These are phyloP conservation scores for Drosophila novamexicana DNA, from an alignment of 1,140 invertebrate species.

Conservation along the genomic window DNA sequence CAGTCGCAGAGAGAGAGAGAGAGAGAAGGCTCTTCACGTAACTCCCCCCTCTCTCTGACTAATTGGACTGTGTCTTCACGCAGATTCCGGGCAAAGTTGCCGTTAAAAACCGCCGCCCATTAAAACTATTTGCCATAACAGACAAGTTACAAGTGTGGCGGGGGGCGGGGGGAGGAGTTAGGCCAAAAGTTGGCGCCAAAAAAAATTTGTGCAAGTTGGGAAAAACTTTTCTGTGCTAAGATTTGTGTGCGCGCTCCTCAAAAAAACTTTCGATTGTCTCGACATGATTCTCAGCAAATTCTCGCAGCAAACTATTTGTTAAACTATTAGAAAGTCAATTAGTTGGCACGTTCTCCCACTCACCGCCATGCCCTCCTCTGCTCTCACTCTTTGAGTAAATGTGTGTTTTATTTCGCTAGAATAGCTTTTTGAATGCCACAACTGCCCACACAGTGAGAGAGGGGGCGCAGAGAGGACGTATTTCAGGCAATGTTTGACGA, in stretches of 20 bases:
- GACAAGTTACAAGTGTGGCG: conserved; percentile 38
- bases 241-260: conserved; percentile 44
- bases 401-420: conserved; percentile 3
- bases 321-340: conserved; percentile 75
- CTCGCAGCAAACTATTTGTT: conserved; percentile 54
- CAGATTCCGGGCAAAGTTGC: conserved; percentile 35
- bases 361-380: neutral
- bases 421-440: conserved; percentile 3
- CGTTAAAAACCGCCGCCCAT: conserved; percentile 73
- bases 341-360: conserved; percentile 32
- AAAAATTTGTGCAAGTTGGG: conserved; percentile 4
- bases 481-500: neutral
- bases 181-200: neutral
- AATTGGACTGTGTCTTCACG: conserved; percentile 23
- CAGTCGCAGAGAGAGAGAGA: conserved; percentile 12
- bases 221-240: conserved; percentile 55
- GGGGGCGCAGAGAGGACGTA: too few species aligned
- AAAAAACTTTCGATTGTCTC: conserved; percentile 52
- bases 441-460: neutral
- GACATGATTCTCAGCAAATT: conserved; percentile 45
- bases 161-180: neutral
- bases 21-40: conserved; percentile 5
- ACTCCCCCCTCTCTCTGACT: neutral
- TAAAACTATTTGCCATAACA: conserved; percentile 79
- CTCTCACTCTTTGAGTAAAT: neutral